A percentile compares a stretch with the other conserved stretches of the same genome.
These are phyloP conservation scores for Rousettus madagascariensis DNA, from an alignment of 2,797 vertebrate species.

Conservation along the genomic window DNA sequence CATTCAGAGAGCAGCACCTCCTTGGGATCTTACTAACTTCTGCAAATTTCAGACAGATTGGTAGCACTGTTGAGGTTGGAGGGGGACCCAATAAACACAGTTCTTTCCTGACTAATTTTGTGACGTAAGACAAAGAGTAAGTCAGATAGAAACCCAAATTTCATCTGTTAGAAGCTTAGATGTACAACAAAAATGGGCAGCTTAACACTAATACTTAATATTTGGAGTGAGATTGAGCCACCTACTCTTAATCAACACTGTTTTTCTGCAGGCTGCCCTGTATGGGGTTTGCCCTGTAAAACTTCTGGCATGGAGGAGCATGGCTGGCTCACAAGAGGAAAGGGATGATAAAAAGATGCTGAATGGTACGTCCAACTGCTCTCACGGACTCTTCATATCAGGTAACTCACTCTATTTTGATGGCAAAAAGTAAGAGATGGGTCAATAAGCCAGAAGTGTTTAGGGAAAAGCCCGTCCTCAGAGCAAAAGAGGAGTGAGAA, in stretches of 20 bases:
- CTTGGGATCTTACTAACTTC: background rate
- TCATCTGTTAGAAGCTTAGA: background rate
- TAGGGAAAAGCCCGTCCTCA: background rate
- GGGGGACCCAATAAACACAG: background rate
- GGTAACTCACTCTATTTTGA: background rate
- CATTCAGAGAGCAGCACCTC: background rate
- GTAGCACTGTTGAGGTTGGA: background rate
- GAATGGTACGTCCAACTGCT: background rate
- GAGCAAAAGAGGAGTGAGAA: background rate
- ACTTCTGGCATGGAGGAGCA: background rate
- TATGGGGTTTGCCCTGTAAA: background rate
- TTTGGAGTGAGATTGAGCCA: background rate
- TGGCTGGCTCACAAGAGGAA: background rate
- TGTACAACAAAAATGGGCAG: background rate
- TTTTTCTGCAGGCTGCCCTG: background rate
- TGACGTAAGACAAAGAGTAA: background rate
- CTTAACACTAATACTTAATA: background rate
- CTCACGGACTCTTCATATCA: background rate
- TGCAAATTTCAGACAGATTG: background rate
- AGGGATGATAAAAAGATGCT: background rate
- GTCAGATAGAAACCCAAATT: background rate
- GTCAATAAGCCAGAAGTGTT: background rate
- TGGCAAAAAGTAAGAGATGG: background rate
- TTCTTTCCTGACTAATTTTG: slow-evolving; percentile 20
- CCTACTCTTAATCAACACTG: background rate